Evolutionary conservation across 2,888 invertebrate species (phyloP), one percentile per base, ranked within the genome.

Genomic region (Malachius bipustulatus): DNA sequence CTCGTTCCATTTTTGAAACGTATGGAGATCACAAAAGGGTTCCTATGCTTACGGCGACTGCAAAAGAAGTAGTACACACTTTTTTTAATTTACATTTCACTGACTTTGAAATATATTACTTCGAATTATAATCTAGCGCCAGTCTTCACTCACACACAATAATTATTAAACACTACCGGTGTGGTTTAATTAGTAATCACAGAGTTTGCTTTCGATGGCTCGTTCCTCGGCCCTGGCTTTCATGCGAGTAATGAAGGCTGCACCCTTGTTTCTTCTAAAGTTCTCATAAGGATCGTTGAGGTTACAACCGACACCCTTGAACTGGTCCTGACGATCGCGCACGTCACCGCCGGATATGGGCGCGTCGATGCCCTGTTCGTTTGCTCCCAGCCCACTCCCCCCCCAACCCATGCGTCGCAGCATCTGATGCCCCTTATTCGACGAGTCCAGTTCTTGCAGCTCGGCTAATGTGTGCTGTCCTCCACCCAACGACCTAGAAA

Each of bases 331-430:
- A 46, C 79, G 75, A 59, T 97, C 94, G 6, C 97, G 71, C 12
- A 82, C 87, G 48, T 87, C 82, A 30, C 90, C 93, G 0, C 88
- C 90, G 34, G 84, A 79, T 47, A 97, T 90, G 0, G 96, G 96
- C 46, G 91, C 82, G 40, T 90, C 87, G 42, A 93, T 94, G 40
- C 97, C 97, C 62, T 96, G 93, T 44, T 93, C 96, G 39, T 90
- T 77, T 0, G 85, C 83, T 11, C 97, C 97, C 6, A 98, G 70
- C 4, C 97, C 97, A 26, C 78, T 79, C 26, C 96, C 96, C 40
- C 83, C 79, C 97, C 97, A 98, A 2, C 96, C 97, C 96, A 98
- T 97, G 69, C 93, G 93, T 63, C 82, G 84, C 41, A 97, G 70
- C 66, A 98, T 75, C 65, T 94, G 93, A 65, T 97, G 97, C 0